Percentiles rank a stretch among this genome's conserved stretches.
Evolutionary conservation across 1,140 invertebrate species (phyloP).

Genomic region (Catajapyx aquilonaris): DNA sequence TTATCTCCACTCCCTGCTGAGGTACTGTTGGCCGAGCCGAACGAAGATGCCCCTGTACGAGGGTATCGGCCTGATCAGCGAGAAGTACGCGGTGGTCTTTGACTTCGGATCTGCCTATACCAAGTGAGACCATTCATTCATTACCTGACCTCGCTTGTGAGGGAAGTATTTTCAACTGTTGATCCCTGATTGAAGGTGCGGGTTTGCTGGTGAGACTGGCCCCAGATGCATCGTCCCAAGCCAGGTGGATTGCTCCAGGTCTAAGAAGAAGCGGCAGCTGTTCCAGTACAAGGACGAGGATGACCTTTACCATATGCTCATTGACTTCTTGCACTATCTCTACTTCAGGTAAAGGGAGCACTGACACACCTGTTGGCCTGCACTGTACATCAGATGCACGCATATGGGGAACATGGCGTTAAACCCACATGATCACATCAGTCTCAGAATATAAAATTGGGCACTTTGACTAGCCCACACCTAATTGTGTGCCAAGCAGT

Average conservation of each 20-base stretch:
- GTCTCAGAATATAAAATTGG: neutral
- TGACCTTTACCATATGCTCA: slow-evolving; percentile 63
- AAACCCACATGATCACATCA: neutral
- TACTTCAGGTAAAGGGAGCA: slow-evolving; percentile 57
- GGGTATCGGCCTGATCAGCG: slow-evolving; percentile 47
- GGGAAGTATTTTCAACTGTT: neutral
- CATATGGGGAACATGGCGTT: neutral
- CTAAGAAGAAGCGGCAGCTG: slow-evolving; percentile 37
- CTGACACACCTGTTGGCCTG: neutral
- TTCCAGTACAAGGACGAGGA: slow-evolving; percentile 43
- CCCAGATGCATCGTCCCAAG: slow-evolving; percentile 72
- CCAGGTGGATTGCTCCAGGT: slow-evolving; percentile 42
- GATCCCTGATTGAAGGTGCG: slow-evolving; percentile 43
- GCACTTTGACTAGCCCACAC: neutral
- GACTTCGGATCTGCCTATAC: slow-evolving; percentile 84
- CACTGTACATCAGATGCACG: neutral
- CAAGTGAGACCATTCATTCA: slow-evolving; percentile 24
- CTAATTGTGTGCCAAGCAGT: neutral
- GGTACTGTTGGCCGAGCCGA: no score
- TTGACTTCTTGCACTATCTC: slow-evolving; percentile 68
- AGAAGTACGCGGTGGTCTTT: slow-evolving; percentile 70
- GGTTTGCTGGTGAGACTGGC: slow-evolving; percentile 67
- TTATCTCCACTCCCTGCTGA: no score
- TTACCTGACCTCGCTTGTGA: neutral
- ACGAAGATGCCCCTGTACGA: slow-evolving; percentile 54